phyloP scores from a whole-genome alignment of 2,113 vertebrate genomes.

The Dendrocopos noguchii region DNA sequence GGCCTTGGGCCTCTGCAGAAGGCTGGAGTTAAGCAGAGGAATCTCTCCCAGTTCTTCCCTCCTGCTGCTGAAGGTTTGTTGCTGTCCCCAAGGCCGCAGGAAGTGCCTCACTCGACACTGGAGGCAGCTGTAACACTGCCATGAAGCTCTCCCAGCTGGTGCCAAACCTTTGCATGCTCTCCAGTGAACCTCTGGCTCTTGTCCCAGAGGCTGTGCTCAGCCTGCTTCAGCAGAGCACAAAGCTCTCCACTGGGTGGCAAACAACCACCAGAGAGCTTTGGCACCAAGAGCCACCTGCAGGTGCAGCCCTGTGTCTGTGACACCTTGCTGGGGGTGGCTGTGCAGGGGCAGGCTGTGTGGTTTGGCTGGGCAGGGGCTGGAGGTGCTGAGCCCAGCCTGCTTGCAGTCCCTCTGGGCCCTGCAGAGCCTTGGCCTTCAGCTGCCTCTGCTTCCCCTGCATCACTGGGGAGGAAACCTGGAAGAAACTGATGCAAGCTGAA shows the following conservation, averaged over 20 bases:
- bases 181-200: not conserved
- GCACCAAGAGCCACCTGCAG: not conserved
- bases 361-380: fast-evolving
- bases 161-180: not conserved
- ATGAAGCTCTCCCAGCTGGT: not conserved
- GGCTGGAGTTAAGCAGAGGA: not conserved
- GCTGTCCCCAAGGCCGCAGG: not conserved
- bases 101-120: fast-evolving
- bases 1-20: not conserved
- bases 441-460: fast-evolving
- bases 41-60: not conserved
- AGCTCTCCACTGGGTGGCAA: not conserved
- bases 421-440: fast-evolving
- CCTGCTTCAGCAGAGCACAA: not conserved
- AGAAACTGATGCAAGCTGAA: not conserved
- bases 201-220: not conserved
- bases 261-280: no score
- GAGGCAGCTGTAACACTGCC: not conserved
- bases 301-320: fast-evolving
- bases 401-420: not conserved
- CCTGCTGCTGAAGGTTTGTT: not conserved
- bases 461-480: fast-evolving
- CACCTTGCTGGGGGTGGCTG: fast-evolving
- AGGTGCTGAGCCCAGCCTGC: fast-evolving
- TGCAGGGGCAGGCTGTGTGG: not conserved